These are phyloP conservation scores for Lasiurus cinereus DNA, from an alignment of 2,113 vertebrate genomes.

Conservation along the genomic window DNA sequence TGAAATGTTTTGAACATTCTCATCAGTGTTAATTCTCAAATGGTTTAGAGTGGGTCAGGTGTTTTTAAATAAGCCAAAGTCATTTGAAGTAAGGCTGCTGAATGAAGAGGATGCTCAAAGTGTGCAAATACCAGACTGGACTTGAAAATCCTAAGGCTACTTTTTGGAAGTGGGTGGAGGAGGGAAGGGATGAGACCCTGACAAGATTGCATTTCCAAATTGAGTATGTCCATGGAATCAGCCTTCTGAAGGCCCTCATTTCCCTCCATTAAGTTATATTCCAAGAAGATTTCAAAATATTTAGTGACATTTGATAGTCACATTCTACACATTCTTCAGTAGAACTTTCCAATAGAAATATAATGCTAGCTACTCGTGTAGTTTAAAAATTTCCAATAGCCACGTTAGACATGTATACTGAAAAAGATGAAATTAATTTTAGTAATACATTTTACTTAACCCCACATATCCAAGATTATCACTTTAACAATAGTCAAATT, in stretches of 20 bases:
- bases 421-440: neutral
- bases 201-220: neutral
- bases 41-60: neutral
- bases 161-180: neutral
- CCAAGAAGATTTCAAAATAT: conserved; percentile 1
- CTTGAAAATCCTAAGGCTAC: neutral
- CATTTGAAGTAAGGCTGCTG: neutral
- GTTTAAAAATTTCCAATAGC: neutral
- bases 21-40: neutral
- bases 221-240: neutral
- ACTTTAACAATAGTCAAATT: neutral
- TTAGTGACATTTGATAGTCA: neutral
- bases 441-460: neutral
- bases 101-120: neutral
- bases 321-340: neutral
- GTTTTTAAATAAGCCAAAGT: conserved; percentile 9
- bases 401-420: neutral
- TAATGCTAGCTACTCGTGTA: neutral
- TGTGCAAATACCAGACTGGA: neutral
- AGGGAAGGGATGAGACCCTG: neutral
- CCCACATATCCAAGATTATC: neutral
- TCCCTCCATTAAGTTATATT: neutral
- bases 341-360: neutral
- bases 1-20: neutral
- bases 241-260: rapidly evolving